Evolutionary conservation across 1,140 invertebrate genomes (phyloP).

Genomic region (Aphaenogaster ashmeadi): DNA sequence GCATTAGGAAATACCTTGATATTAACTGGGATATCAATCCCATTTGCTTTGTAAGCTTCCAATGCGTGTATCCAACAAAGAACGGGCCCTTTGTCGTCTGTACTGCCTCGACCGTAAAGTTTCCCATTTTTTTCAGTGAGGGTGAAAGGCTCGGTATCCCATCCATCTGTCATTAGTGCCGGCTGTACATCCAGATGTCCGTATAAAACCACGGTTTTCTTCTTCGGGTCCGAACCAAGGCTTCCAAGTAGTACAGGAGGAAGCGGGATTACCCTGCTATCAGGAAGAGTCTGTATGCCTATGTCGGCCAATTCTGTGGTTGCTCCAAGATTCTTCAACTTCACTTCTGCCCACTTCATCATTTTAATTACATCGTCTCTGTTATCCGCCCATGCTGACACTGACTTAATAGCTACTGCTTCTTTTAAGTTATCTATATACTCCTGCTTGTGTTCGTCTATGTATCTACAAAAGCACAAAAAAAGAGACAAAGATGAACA

Average conservation of each 20-base stretch:
- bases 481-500: conserved; percentile 15
- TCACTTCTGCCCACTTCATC: conserved; percentile 93
- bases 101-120: conserved; percentile 96
- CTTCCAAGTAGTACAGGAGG: conserved; percentile 96
- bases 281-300: conserved; percentile 92
- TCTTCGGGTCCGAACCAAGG: conserved; percentile 94
- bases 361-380: conserved; percentile 92
- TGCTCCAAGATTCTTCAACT: conserved; percentile 93
- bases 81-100: conserved; percentile 98
- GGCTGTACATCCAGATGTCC: conserved; percentile 99
- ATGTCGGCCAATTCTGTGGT: conserved; percentile 93
- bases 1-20: conserved; percentile 90
- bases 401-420: conserved; percentile 97
- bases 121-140: conserved; percentile 96
- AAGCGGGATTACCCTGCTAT: conserved; percentile 92
- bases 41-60: conserved; percentile 93
- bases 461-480: conserved; percentile 89
- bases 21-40: conserved; percentile 95
- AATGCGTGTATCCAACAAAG: conserved; percentile 98
- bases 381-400: conserved; percentile 96
- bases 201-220: conserved; percentile 97
- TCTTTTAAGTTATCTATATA: conserved; percentile 95
- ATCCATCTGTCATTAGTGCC: conserved; percentile 96
- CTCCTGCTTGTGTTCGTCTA: conserved; percentile 92
- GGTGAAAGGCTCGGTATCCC: conserved; percentile 98